Evolutionary conservation across 2,888 invertebrate species (phyloP).

Genomic region (Rhopalosiphum nymphaeae): DNA sequence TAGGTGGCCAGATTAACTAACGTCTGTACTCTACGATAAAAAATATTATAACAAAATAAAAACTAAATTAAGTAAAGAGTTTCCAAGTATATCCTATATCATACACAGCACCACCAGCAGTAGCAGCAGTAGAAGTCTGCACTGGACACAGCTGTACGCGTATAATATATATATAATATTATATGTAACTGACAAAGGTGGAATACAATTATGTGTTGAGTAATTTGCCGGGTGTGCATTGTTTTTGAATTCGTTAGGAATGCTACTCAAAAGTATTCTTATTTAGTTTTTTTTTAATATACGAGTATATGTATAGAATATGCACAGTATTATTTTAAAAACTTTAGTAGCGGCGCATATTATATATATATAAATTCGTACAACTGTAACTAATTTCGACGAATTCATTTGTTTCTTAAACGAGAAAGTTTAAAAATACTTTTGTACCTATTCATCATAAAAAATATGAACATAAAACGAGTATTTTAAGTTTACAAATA

Average conservation of each 20-base stretch:
- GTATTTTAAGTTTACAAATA: background rate
- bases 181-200: background rate
- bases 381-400: background rate
- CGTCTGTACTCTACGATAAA: background rate
- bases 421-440: background rate
- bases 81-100: background rate
- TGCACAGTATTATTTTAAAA: background rate
- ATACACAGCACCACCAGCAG: background rate
- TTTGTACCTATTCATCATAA: background rate
- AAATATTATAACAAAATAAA: background rate
- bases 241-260: conserved; percentile 12
- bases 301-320: no score
- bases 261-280: background rate
- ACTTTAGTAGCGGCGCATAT: background rate
- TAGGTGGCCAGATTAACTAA: background rate
- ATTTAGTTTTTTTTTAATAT: background rate
- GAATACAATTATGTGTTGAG: conserved; percentile 23
- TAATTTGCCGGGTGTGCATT: background rate
- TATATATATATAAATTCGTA: background rate
- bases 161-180: background rate
- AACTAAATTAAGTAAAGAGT: background rate
- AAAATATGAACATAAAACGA: background rate
- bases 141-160: background rate
- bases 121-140: background rate
- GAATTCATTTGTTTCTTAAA: background rate